These are phyloP conservation scores for Macrophya annulata DNA, from an alignment of 2,888 invertebrate species.

Conservation along the genomic window DNA sequence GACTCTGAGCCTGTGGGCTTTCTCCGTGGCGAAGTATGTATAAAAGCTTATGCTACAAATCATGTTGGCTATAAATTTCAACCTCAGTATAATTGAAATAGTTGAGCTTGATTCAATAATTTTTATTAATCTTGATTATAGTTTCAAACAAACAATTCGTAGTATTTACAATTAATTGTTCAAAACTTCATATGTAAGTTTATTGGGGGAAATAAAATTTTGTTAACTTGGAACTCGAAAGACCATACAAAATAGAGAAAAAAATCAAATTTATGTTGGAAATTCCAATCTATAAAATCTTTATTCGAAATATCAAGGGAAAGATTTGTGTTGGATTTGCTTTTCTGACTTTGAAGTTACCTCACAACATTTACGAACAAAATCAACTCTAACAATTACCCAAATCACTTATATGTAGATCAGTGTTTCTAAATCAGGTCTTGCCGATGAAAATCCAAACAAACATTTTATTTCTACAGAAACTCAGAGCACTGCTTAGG, in stretches of 20 bases:
- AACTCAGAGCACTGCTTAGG: slow-evolving; percentile 26
- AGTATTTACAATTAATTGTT: slow-evolving; percentile 13
- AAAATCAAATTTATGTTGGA: slow-evolving; percentile 13
- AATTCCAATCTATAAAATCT: too few relatives aligned
- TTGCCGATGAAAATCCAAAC: neutral
- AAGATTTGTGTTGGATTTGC: too few relatives aligned
- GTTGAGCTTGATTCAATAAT: too few relatives aligned
- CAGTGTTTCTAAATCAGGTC: neutral
- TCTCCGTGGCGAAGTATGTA: slow-evolving; percentile 4
- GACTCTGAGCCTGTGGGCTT: neutral
- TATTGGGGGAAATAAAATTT: neutral
- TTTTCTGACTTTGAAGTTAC: too few relatives aligned
- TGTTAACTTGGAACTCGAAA: neutral
- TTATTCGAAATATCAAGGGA: too few relatives aligned
- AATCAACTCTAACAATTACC: too few relatives aligned
- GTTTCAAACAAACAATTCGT: too few relatives aligned
- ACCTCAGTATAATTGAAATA: too few relatives aligned
- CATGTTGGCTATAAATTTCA: neutral
- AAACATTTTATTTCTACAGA: slow-evolving; percentile 25
- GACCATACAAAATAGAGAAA: neutral
- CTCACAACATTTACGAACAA: too few relatives aligned
- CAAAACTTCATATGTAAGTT: neutral
- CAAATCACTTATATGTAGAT: too few relatives aligned
- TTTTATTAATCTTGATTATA: too few relatives aligned
- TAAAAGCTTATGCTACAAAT: neutral